phyloP scores from a whole-genome alignment of 2,113 vertebrate genomes.

The Melanostigma gelatinosum region DNA sequence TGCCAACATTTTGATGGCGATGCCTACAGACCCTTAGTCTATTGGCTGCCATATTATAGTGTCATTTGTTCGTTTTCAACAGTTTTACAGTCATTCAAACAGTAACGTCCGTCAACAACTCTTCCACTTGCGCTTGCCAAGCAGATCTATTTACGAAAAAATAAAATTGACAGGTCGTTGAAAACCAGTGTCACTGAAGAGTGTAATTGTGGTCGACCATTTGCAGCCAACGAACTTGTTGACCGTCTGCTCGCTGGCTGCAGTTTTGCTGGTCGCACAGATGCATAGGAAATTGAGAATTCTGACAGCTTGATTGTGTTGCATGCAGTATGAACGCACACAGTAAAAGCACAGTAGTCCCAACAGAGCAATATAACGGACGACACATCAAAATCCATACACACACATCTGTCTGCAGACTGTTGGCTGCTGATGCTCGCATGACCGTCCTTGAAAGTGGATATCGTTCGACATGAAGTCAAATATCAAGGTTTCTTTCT shows the following conservation, averaged over 20 bases:
- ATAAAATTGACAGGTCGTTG: conserved; percentile 6
- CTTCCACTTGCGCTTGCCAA: conserved; percentile 9
- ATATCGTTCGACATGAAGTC: conserved; percentile 3
- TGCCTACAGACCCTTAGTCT: not conserved
- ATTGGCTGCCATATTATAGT: too few relatives aligned
- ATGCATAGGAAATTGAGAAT: conserved; percentile 29
- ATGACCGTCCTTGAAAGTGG: conserved; percentile 14
- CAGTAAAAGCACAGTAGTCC: conserved; percentile 2
- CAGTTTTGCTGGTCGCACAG: conserved; percentile 13
- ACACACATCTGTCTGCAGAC: not conserved
- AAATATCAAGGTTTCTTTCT: not conserved
- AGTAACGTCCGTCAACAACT: conserved; percentile 13
- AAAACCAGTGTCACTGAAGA: conserved; percentile 10
- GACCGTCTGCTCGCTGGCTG: conserved; percentile 29
- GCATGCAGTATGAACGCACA: conserved; percentile 7
- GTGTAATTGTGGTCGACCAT: conserved; percentile 35
- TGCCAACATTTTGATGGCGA: not conserved
- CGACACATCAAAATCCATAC: conserved; percentile 5
- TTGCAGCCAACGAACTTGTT: conserved; percentile 34
- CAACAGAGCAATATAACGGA: conserved; percentile 23
- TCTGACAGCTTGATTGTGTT: conserved; percentile 33
- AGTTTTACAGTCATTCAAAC: not conserved
- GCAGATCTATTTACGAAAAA: conserved; percentile 30
- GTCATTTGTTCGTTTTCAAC: not conserved
- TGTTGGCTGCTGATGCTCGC: not conserved